These are phyloP conservation scores for Ichneumoninae sp. DNA, from an alignment of 2,888 invertebrate genomes.

Conservation along the genomic window DNA sequence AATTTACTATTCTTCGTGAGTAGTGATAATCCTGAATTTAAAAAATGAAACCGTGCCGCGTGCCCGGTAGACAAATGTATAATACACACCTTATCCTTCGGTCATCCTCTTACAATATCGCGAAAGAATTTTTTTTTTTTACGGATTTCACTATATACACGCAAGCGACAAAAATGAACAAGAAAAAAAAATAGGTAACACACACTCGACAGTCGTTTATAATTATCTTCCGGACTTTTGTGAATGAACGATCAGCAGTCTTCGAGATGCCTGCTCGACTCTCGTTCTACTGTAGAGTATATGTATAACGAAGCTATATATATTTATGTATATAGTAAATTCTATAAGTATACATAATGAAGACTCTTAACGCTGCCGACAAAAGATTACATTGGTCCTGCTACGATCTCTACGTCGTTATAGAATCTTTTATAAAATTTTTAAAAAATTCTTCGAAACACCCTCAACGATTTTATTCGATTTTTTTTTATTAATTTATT, in stretches of 20 bases:
- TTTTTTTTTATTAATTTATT: slow-evolving; percentile 9
- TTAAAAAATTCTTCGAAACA: slow-evolving; percentile 53
- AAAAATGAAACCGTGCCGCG: slow-evolving; percentile 14
- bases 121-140: background rate
- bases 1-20: slow-evolving; percentile 15
- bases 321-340: slow-evolving; percentile 26
- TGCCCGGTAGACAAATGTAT: slow-evolving; percentile 2
- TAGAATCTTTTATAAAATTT: slow-evolving; percentile 65
- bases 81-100: slow-evolving; percentile 11
- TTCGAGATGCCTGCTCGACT: slow-evolving; percentile 5
- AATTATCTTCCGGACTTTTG: background rate
- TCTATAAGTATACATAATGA: slow-evolving; percentile 39
- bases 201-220: slow-evolving; percentile 15
- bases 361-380: slow-evolving; percentile 52
- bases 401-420: slow-evolving; percentile 59
- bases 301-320: slow-evolving; percentile 30
- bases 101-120: slow-evolving; percentile 12
- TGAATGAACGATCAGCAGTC: slow-evolving; percentile 18
- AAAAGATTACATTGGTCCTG: slow-evolving; percentile 61
- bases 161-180: slow-evolving; percentile 18
- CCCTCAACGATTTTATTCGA: slow-evolving; percentile 27
- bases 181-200: slow-evolving; percentile 2
- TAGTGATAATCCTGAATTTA: background rate
- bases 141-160: slow-evolving; percentile 47
- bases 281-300: slow-evolving; percentile 15